Base-by-base conservation (phyloP, 2,888 invertebrate species). In the Agriotes lineatus region DNA sequence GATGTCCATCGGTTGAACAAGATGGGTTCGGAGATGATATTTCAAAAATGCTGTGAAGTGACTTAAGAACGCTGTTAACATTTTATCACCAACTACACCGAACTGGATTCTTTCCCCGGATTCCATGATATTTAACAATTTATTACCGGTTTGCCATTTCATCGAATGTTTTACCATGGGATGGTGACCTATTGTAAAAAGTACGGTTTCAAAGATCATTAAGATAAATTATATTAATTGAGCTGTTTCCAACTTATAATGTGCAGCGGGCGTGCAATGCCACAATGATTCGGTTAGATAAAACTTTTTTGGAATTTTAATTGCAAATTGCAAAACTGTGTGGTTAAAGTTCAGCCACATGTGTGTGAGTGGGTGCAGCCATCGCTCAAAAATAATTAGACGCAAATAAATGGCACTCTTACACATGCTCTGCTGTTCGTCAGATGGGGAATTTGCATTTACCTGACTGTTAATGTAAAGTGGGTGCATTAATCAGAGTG, bases 391-490 rank as follows among this genome's bases (percentile, higher is more conserved):
- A 71, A 66, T 69, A 63, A 63, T 67, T 69, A 69, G 65, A 65
- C 52, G 42, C 59, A 64, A 52, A 72, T 69, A 69, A 63, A 63
- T 69, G 65, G 59, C 50, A 64, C 58, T 69, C 62, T 71, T 69
- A 62, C 65, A 68, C 59, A 69, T 69, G 66, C 61, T 69, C 62
- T 39, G 59, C 60, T 62, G 52, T 68, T 65, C 64, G 70, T 70
- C 66, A 69, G 61, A 61, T 62, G 60, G 69, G 52, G 63, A 72
- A 67, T 72, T 67, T 67, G 72, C 69, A 83, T 83, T 83, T 83
- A 83, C 83, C 79, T 83, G 82, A 83, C 81, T 83, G 83, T 83
- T 83, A 83, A 83, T 83, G 82, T 80, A 82, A 82, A 83, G 82
- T 81, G 83, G 82, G 78, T 81, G 82, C 83, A 83, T 83, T 83